Evolutionary conservation across 1,140 invertebrate species (phyloP), one percentile per base, ranked within the genome.

Genomic region (Potamilus streckersoni): DNA sequence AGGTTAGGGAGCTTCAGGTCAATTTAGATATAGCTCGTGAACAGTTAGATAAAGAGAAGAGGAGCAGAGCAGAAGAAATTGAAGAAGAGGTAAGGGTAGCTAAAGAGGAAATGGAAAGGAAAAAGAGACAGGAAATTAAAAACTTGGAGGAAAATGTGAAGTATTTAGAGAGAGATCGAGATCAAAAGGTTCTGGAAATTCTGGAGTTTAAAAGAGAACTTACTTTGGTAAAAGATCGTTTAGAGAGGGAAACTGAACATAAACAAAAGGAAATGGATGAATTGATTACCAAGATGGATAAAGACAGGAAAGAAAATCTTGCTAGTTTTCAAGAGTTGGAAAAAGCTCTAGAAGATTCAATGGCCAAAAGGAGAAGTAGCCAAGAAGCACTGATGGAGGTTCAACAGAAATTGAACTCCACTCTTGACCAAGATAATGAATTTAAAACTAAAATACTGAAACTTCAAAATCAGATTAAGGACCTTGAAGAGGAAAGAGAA

Each of bases 141-240:
- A 16, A 69, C 16, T 58, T 20, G 55, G 59, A 72, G 19, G 61
- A 27, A 49, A 62, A 65, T 31, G 72, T 80, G 16, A 49, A 78
- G n/a, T 69, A 65, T 49, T 60, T 75, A 17, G 69, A 78, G 62
- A 57, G 62, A 20, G 80, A 81, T 31, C 72, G 63, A 73, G 57
- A 66, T 65, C 60, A 67, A 61, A 16, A 78, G 14, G 56, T 69
- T 66, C 27, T 63, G 12, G 75, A 79, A 61, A 60, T 73, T 57
- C 69, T 76, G 70, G 19, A 73, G 19, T 20, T 76, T 27, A 71
- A 66, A 49, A 76, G 20, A 61, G 74, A 76, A 31, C 58, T 76
- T 20, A 13, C 23, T 20, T 49, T 60, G 23, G 63, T 66, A n/a
- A 76, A 71, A 56, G 61, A 71, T 20, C 57, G 59, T 57, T 63